A percentile compares a stretch with the other conserved stretches of the same genome.
These are phyloP conservation scores for Caenorhabditis japonica DNA, from an alignment of 2,888 invertebrate species.

Conservation along the genomic window DNA sequence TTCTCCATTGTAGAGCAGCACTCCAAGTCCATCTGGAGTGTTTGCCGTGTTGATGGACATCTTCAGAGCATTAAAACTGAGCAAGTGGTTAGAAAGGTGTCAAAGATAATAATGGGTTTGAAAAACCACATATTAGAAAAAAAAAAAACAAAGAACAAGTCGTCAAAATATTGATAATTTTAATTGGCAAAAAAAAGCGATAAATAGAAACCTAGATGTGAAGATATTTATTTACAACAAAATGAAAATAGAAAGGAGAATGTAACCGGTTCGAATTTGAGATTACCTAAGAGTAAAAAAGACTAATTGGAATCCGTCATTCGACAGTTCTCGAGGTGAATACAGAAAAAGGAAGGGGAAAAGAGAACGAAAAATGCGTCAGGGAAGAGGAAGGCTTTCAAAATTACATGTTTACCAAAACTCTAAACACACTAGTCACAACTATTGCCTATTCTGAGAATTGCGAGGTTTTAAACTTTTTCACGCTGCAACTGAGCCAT, in stretches of 20 bases:
- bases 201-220: conserved; percentile 19
- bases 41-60: conserved; percentile 98
- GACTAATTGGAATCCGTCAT: conserved; percentile 2
- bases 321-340: not conserved
- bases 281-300: conserved; percentile 8
- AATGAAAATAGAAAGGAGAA: not conserved
- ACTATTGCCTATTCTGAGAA: conserved; percentile 10
- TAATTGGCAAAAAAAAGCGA: conserved; percentile 8
- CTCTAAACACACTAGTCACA: not conserved
- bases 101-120: not conserved
- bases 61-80: conserved; percentile 28
- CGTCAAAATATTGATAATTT: no score
- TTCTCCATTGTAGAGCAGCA: conserved; percentile 93
- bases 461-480: conserved; percentile 80
- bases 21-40: conserved; percentile 89
- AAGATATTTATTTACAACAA: conserved; percentile 16
- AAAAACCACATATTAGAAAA: not conserved
- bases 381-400: not conserved
- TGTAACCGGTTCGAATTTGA: conserved; percentile 34
- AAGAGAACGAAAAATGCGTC: not conserved
- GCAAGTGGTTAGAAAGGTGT: not conserved
- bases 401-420: conserved; percentile 19
- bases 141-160: not conserved
- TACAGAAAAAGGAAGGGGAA: not conserved
- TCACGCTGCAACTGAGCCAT: conserved; percentile 96